Conservation (phyloP, 2,113 vertebrate genomes). For the Empidonax alnorum region DNA sequence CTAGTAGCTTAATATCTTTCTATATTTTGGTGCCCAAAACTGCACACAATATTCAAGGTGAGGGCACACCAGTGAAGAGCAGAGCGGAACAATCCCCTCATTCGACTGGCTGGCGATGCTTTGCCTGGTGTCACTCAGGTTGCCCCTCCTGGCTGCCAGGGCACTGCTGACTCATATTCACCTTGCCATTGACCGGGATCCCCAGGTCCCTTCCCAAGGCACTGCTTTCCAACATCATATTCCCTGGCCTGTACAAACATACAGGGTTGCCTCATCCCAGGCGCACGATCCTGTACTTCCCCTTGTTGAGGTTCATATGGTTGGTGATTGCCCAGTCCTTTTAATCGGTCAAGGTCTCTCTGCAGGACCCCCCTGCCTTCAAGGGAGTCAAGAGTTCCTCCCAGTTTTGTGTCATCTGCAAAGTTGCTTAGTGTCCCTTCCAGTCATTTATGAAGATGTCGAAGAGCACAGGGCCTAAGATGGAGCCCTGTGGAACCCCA, state of each 20-base stretch:
- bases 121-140: background rate
- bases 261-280: background rate
- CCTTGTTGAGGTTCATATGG: background rate
- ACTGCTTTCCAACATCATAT: background rate
- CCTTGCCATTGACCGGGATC: no score
- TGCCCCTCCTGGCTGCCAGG: background rate
- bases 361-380: background rate
- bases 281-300: background rate
- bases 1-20: background rate
- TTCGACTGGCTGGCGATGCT: background rate
- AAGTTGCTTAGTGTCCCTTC: background rate
- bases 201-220: background rate
- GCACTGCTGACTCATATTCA: background rate
- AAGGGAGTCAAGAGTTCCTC: background rate
- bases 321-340: background rate
- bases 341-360: background rate
- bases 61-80: background rate
- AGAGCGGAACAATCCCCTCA: background rate
- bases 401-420: background rate
- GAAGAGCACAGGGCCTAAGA: background rate
- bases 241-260: background rate
- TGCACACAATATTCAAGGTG: background rate
- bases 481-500: background rate
- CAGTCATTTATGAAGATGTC: background rate
- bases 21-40: background rate